Evolutionary conservation across 1,140 invertebrate genomes (phyloP).

Genomic region (Ruditapes philippinarum): DNA sequence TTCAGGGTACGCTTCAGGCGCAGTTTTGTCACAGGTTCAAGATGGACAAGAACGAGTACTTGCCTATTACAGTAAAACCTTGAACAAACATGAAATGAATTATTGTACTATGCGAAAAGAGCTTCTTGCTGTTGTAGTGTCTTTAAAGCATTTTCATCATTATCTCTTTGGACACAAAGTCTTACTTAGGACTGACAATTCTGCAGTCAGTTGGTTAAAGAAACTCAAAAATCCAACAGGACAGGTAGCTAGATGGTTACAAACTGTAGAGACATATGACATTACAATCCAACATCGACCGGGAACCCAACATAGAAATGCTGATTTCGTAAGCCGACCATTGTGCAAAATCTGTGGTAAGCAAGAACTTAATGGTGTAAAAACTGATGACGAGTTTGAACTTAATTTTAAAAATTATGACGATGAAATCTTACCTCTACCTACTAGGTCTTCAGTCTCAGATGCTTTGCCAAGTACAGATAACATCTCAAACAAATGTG

Average conservation of each 20-base stretch:
- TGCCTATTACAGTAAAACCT: conserved; percentile 66
- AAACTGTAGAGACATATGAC: conserved; percentile 73
- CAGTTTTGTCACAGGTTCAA: conserved; percentile 75
- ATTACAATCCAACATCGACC: conserved; percentile 72
- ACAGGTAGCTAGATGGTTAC: conserved; percentile 37
- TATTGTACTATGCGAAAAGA: conserved; percentile 83
- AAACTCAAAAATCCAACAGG: conserved; percentile 48
- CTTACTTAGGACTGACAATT: conserved; percentile 69
- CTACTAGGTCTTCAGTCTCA: too few species aligned
- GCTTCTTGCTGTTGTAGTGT: conserved; percentile 66
- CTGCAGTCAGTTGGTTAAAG: conserved; percentile 70
- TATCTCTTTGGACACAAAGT: conserved; percentile 71
- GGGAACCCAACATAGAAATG: conserved; percentile 74
- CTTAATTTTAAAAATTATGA: too few species aligned
- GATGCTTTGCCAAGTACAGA: too few species aligned
- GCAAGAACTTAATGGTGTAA: neutral
- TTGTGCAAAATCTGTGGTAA: neutral
- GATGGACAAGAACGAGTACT: conserved; percentile 69
- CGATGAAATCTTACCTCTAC: too few species aligned
- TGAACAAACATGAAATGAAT: conserved; percentile 84
- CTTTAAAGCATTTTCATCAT: conserved; percentile 61
- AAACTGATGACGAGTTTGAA: neutral
- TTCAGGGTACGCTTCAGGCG: conserved; percentile 71
- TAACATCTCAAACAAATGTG: too few species aligned
- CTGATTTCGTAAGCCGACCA: conserved; percentile 72